Evolutionary conservation across 2,113 vertebrate genomes (phyloP).

Genomic region (Melanerpes aurifrons): DNA sequence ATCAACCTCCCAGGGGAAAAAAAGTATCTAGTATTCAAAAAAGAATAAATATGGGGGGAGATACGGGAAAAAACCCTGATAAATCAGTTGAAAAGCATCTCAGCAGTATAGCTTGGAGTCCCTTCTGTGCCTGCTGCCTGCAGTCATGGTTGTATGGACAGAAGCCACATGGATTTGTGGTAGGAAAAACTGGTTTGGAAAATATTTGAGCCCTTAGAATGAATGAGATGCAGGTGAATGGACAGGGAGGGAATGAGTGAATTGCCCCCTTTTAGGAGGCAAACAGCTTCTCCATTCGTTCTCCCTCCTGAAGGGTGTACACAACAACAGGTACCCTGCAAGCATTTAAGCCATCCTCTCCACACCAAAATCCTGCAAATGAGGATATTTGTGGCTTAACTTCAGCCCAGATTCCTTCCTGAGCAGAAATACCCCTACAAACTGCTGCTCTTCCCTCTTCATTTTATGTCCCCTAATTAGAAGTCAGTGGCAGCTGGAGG

Average conservation of each 20-base stretch:
- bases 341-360: not conserved
- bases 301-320: not conserved
- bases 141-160: rapidly evolving
- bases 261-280: not conserved
- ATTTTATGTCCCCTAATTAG: slow-evolving; percentile 31
- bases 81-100: not conserved
- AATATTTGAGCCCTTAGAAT: not conserved
- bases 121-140: not conserved
- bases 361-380: not conserved
- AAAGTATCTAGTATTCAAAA: not conserved
- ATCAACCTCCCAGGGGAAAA: not conserved
- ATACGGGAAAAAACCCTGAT: rapidly evolving
- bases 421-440: not conserved
- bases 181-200: not conserved
- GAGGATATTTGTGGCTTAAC: not conserved
- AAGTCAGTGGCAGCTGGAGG: not conserved
- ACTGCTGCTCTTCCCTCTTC: slow-evolving; percentile 17
- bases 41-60: rapidly evolving
- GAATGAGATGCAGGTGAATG: not conserved
- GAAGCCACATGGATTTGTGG: not conserved
- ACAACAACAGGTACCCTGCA: not conserved
- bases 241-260: not conserved
- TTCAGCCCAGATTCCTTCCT: not conserved
- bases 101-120: rapidly evolving
- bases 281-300: not conserved